These are phyloP conservation scores for Orthosia incerta DNA, from an alignment of 2,888 invertebrate species.

Conservation along the genomic window DNA sequence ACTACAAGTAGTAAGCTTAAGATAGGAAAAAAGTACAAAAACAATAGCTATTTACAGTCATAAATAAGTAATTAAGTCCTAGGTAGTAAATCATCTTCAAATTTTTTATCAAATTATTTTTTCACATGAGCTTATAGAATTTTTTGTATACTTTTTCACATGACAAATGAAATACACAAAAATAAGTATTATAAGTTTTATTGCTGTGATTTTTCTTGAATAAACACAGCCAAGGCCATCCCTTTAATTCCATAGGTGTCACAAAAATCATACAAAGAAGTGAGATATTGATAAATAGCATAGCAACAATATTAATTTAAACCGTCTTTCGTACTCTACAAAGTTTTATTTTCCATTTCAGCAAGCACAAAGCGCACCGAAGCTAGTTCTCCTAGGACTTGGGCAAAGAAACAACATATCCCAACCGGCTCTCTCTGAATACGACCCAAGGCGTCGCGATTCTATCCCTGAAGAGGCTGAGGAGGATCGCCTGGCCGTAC, in stretches of 20 bases:
- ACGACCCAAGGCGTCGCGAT: constrained; percentile 90
- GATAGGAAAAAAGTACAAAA: constrained; percentile 54
- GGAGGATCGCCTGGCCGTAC: constrained; percentile 81
- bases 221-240: neutral
- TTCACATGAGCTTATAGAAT: neutral
- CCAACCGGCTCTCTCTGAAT: constrained; percentile 91
- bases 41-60: constrained; percentile 29
- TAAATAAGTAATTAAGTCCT: constrained; percentile 48
- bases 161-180: neutral
- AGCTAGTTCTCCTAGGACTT: constrained; percentile 87
- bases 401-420: constrained; percentile 92
- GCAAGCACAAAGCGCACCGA: constrained; percentile 92
- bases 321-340: neutral
- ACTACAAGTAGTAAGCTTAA: constrained; percentile 50
- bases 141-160: constrained; percentile 1
- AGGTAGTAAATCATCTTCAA: constrained; percentile 45
- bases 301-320: neutral
- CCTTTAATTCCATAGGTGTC: too few relatives aligned
- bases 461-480: constrained; percentile 92
- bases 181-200: neutral
- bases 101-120: constrained; percentile 31
- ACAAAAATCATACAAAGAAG: neutral
- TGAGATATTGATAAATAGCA: neutral
- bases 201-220: neutral
- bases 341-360: constrained; percentile 65